Base-by-base conservation (phyloP, 1,140 invertebrate genomes). In the Zaprionus nigranus region DNA sequence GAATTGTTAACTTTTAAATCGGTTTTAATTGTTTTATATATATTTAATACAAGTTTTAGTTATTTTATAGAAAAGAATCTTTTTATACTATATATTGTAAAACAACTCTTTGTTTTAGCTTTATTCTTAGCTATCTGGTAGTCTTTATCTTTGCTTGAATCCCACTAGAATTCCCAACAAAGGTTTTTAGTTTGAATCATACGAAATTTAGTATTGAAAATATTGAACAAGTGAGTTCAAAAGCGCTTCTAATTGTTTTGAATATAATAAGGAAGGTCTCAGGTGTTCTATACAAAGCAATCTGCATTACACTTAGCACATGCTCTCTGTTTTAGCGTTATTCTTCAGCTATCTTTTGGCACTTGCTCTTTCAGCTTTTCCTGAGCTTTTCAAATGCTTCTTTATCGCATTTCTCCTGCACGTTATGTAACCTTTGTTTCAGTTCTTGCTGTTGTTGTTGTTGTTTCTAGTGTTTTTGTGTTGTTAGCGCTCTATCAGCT, bases 401-500 rank as follows among this genome's bases (percentile, higher is more conserved):
- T 46, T 7, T 9, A 15, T 15, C 40, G 15, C n/a, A n/a, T 17
- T 51, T 51, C 3, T 24, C 46, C 9, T 4, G 4, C n/a, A 46
- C 40, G 46, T 51, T 51, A 51, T 51, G 20, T 24, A 24, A 24
- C 7, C 40, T 46, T 46, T 46, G 40, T 46, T 22, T 53, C 9
- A 60, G 22, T 17, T 60, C 5, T 24, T 43, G 4, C 26, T 28
- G 20, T 12, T 63, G 3, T 62, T 53, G n/a, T 15, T 63, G 1
- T 36, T 30, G 28, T 38, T 28, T 51, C n/a, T 40, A 40, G 38
- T 61, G 30, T 17, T 60, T 30, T 24, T 43, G 20, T n/a, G 46
- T 38, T 49, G 13, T 30, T 36, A 26, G 3, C 17, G 17, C 28
- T 59, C 46, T 64, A 76, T 76, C 68, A 56, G 61, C n/a, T 54